Percentiles rank a stretch among this genome's conserved stretches.
Conservation (phyloP, 2,888 invertebrate genomes). For the Dryobota labecula region DNA sequence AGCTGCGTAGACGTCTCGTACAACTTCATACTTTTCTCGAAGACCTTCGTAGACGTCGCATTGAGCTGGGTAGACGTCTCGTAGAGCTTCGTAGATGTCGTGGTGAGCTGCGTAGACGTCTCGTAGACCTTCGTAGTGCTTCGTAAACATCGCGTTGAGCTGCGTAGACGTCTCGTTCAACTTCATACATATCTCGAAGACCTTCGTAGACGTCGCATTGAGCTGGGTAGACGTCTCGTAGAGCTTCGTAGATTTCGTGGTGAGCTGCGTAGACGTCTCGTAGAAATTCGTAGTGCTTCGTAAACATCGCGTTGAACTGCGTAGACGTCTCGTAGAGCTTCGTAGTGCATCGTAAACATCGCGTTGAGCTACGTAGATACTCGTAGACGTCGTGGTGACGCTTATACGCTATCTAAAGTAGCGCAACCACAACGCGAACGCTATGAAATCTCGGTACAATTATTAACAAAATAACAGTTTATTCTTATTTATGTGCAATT, state of each 20-base stretch:
- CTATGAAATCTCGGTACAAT: not conserved
- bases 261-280: not conserved
- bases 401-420: not conserved
- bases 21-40: too few relatives aligned
- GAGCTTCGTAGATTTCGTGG: too few relatives aligned
- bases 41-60: not conserved
- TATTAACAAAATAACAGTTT: not conserved
- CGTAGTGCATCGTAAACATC: not conserved
- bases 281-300: too few relatives aligned
- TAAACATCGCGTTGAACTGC: not conserved
- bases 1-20: conserved; percentile 2
- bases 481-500: not conserved
- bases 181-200: not conserved
- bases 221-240: not conserved
- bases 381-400: not conserved
- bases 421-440: not conserved
- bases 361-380: not conserved
- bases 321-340: not conserved
- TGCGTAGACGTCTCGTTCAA: not conserved
- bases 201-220: not conserved
- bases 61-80: not conserved
- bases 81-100: too few relatives aligned
- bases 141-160: not conserved
- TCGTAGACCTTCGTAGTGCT: not conserved
- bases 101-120: not conserved